Evolutionary conservation across 2,888 invertebrate species (phyloP).

Genomic region (Teinopalpus imperialis): DNA sequence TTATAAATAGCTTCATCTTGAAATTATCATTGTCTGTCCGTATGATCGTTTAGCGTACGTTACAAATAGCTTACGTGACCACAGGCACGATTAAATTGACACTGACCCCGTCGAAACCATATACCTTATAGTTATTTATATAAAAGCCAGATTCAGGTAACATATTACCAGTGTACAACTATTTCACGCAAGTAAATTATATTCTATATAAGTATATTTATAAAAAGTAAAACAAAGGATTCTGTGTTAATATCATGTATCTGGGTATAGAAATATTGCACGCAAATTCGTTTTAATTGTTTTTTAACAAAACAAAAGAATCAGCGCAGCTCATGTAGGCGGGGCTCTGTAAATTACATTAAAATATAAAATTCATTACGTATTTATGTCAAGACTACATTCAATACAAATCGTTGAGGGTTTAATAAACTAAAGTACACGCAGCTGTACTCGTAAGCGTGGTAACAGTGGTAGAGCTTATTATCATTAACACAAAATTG

Average conservation of each 20-base stretch:
- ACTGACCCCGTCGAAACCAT: conserved; percentile 34
- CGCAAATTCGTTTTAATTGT: conserved; percentile 12
- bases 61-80: conserved; percentile 38
- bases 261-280: conserved; percentile 15
- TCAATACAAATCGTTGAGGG: too few relatives aligned
- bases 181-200: conserved; percentile 3
- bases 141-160: conserved; percentile 7
- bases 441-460: too few relatives aligned
- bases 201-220: conserved; percentile 2
- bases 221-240: conserved; percentile 17
- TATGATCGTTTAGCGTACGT: conserved; percentile 25
- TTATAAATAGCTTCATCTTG: too few relatives aligned
- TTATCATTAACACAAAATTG: too few relatives aligned
- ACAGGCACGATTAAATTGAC: conserved; percentile 33
- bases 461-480: too few relatives aligned
- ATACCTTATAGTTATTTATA: conserved; percentile 1
- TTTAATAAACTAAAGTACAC: too few relatives aligned
- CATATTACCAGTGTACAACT: not conserved
- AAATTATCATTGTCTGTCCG: too few relatives aligned
- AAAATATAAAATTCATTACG: too few relatives aligned
- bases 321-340: not conserved
- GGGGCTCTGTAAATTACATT: not conserved
- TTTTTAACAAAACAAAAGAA: conserved; percentile 17
- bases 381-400: too few relatives aligned
- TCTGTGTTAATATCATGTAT: conserved; percentile 17